A percentile compares a stretch with the other conserved stretches of the same genome.
Evolutionary conservation across 2,888 invertebrate genomes (phyloP).

Genomic region (Sepiola atlantica): DNA sequence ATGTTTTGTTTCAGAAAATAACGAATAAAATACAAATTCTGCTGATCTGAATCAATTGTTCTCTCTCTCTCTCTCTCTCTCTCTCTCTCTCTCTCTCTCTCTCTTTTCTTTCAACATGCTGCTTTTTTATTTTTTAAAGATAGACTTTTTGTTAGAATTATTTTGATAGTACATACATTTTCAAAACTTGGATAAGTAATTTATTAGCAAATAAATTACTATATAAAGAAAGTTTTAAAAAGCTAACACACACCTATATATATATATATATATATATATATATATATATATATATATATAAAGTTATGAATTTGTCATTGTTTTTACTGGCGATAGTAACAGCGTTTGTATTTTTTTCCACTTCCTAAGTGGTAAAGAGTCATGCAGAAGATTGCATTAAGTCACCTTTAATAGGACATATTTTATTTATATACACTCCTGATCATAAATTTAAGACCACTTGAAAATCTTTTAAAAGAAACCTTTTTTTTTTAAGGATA

Average conservation of each 20-base stretch:
- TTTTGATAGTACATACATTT: background rate
- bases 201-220: background rate
- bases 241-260: too few relatives aligned
- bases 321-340: too few relatives aligned
- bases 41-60: background rate
- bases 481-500: too few relatives aligned
- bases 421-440: too few relatives aligned
- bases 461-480: too few relatives aligned
- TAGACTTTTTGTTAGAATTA: background rate
- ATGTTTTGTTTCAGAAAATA: background rate
- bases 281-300: conserved; percentile 38
- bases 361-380: too few relatives aligned
- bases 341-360: too few relatives aligned
- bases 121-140: background rate
- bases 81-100: too few relatives aligned
- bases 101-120: background rate
- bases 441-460: too few relatives aligned
- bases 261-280: background rate
- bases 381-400: too few relatives aligned
- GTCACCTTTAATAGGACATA: too few relatives aligned
- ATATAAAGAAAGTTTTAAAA: background rate
- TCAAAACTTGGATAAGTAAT: background rate
- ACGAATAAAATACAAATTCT: background rate
- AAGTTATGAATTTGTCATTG: background rate
- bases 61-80: too few relatives aligned